A percentile compares a stretch with the other conserved stretches of the same genome.
Evolutionary conservation across 2,888 invertebrate species (phyloP).

Genomic region (Amblyjoppa proteus): DNA sequence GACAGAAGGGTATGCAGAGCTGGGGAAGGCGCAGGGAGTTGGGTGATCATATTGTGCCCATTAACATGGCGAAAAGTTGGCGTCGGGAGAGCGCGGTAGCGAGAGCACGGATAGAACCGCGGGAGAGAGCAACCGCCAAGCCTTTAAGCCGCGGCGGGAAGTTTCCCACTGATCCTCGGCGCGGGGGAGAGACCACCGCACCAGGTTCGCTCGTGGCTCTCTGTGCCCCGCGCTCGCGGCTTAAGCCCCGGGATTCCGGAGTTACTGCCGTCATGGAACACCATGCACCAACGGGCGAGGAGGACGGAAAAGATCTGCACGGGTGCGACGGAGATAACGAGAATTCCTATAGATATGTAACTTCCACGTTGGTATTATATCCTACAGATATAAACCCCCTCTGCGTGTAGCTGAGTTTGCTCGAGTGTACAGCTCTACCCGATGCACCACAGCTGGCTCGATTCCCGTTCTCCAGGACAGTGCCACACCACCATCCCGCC

Average conservation of each 20-base stretch:
- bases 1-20: constrained; percentile 32
- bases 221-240: constrained; percentile 75
- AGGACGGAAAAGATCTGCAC: constrained; percentile 75
- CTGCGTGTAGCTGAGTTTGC: constrained; percentile 34
- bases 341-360: constrained; percentile 54
- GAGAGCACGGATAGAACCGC: constrained; percentile 65
- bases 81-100: constrained; percentile 72
- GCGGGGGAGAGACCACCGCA: constrained; percentile 56
- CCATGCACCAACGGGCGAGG: constrained; percentile 81
- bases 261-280: constrained; percentile 84
- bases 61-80: constrained; percentile 84
- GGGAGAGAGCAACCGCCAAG: constrained; percentile 84
- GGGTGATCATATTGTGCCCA: constrained; percentile 83
- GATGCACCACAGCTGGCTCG: constrained; percentile 52
- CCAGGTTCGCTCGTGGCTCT: constrained; percentile 59
- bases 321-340: constrained; percentile 55
- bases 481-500: constrained; percentile 47
- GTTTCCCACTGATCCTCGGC: constrained; percentile 84
- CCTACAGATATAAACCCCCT: constrained; percentile 34
- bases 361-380: constrained; percentile 41
- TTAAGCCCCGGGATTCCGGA: constrained; percentile 84
- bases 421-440: constrained; percentile 49
- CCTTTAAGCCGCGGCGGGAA: constrained; percentile 85
- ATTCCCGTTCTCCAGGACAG: constrained; percentile 56
- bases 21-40: constrained; percentile 17